Evolutionary conservation across 2,888 invertebrate species (phyloP).

Genomic region (Strigamia transsilvanica): DNA sequence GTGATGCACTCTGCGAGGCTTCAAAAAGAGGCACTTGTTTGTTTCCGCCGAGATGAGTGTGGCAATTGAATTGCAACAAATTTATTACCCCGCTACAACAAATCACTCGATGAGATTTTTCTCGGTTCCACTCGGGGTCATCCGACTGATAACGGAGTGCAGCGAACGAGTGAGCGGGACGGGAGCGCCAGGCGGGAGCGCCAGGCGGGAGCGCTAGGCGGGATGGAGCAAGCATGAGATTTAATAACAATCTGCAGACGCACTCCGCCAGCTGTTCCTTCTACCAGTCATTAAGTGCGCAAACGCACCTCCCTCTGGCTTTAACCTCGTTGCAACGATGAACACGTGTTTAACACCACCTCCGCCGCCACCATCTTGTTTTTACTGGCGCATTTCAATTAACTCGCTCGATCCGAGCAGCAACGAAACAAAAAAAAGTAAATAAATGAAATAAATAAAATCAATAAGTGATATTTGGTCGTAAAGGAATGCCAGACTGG

Average conservation of each 20-base stretch:
- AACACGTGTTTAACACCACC: constrained; percentile 2
- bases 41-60: neutral
- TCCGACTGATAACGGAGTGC: constrained; percentile 2
- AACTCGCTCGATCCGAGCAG: neutral
- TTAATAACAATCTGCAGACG: constrained; percentile 3
- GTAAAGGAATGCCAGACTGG: too few relatives aligned
- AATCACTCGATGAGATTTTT: constrained; percentile 2
- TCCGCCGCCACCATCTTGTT: neutral
- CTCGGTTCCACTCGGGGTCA: constrained; percentile 2
- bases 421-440: too few relatives aligned
- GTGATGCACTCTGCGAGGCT: neutral
- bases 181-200: neutral
- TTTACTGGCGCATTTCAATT: neutral
- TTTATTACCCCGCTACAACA: neutral
- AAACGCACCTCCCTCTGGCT: neutral
- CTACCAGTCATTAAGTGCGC: constrained; percentile 2
- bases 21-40: constrained; percentile 1
- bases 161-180: neutral
- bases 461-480: too few relatives aligned
- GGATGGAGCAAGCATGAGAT: neutral
- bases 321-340: constrained; percentile 3
- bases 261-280: constrained; percentile 1
- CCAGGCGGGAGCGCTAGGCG: neutral
- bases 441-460: too few relatives aligned
- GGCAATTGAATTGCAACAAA: constrained; percentile 8